Evolutionary conservation across 2,113 vertebrate genomes (phyloP).

Genomic region (Cnemophilus loriae): DNA sequence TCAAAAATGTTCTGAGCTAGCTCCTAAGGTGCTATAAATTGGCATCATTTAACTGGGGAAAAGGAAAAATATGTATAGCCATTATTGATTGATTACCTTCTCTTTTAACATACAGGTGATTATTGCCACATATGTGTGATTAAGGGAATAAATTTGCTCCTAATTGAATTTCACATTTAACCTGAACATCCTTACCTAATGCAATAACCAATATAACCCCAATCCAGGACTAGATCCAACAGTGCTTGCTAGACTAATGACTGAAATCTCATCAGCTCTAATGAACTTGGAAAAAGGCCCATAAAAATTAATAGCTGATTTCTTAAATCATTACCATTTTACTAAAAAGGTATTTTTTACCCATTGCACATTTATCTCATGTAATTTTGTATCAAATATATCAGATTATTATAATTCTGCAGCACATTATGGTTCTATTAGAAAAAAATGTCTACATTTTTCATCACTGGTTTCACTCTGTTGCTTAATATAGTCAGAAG

Average conservation of each 20-base stretch:
- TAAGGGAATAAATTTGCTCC: background rate
- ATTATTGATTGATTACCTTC: background rate
- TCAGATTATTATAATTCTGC: background rate
- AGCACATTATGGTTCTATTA: background rate
- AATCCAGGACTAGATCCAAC: background rate
- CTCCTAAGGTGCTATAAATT: background rate
- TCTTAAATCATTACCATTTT: background rate
- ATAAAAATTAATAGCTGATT: background rate
- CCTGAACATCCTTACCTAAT: background rate
- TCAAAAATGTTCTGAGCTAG: background rate
- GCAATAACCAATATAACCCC: background rate
- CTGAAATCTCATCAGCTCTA: background rate
- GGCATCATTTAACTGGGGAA: accelerated
- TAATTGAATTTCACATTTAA: background rate
- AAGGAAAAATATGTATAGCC: background rate
- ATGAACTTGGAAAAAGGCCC: background rate
- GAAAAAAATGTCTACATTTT: background rate
- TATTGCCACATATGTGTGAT: background rate
- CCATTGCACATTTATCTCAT: background rate
- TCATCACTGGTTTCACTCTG: background rate
- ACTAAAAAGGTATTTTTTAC: background rate
- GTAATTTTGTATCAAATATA: background rate
- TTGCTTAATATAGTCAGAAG: background rate
- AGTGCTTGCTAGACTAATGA: background rate
- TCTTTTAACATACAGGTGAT: background rate